phyloP scores from a whole-genome alignment of 2,797 vertebrate species.

The Danio tinwini region DNA sequence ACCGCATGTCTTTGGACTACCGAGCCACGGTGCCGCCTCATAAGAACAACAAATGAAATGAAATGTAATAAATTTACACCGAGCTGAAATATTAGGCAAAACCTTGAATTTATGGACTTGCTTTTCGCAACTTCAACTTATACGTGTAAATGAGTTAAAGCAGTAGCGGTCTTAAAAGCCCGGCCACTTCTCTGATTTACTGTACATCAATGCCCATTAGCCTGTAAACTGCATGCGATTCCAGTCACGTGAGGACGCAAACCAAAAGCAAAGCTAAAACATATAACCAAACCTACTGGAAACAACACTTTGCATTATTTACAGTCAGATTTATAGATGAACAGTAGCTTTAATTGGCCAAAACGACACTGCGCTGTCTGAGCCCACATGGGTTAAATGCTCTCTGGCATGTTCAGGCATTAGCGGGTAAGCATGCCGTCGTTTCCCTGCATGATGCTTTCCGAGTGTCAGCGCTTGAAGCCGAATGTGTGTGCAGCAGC shows the following conservation, averaged over 20 bases:
- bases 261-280: not conserved
- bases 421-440: not conserved
- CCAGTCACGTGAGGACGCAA: not conserved
- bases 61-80: not conserved
- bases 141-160: not conserved
- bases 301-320: not conserved
- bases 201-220: not conserved
- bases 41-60: not conserved
- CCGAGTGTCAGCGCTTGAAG: conserved; percentile 16
- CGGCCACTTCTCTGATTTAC: not conserved
- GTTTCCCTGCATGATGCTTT: conserved; percentile 6
- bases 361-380: not conserved
- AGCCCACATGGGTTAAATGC: conserved; percentile 14
- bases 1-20: too few species aligned
- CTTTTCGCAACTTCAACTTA: not conserved
- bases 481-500: not conserved
- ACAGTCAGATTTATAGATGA: not conserved
- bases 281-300: conserved; percentile 1
- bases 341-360: not conserved
- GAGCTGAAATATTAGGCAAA: not conserved
- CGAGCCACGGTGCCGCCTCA: too few species aligned
- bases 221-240: not conserved
- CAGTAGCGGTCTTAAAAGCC: not conserved
- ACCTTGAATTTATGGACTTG: not conserved
- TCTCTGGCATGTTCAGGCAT: conserved; percentile 9